Evolutionary conservation across 2,797 vertebrate genomes (phyloP), one percentile per base, ranked within the genome.

Genomic region (Brachymystax lenok): DNA sequence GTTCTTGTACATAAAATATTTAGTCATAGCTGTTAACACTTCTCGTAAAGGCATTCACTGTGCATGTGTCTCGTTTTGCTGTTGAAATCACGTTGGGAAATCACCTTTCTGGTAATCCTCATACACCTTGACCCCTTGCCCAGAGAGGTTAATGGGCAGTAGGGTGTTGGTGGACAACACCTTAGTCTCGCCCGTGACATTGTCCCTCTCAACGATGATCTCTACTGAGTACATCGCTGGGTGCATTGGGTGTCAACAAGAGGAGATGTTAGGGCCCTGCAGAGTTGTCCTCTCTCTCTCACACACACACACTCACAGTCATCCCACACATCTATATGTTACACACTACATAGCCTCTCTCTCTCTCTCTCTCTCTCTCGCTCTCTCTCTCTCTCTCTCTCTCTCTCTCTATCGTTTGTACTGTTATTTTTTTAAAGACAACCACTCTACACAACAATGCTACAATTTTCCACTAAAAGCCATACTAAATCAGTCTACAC

Each of bases 161-260:
- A 92, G 87, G 78, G 96, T 98, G 93, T 95, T 96, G 90, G 96
- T 95, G 89, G 98, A 99, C 79, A 99, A 93, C 90, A 99, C 96
- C 84, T 96, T 94, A 84, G 96, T 99, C 90, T 97, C 94, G 76
- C 98, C 98, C 0, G 97, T 99, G 85, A 94, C 87, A 86, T 88
- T 95, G 95, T 99, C 97, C 86, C 96, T 97, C 91, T 99, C 97
- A 90, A 99, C 96, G 0, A 93, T 97, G 88, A 99, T 99, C 94
- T 98, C 96, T 91, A 99, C 96, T 0, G 97, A 98, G 92, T 98
- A 99, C 97, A 97, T 96, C 24, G 97, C 97, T 99, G 94, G 78
- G 83, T 7, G 21, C 59, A 63, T 13, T 21, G 59, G 21, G 21
- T 61, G 56, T 35, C 74, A 75, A 59, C 28, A 1, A 69, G 28